Conservation (phyloP, 2,888 invertebrate genomes). For the Andrena haemorrhoa region DNA sequence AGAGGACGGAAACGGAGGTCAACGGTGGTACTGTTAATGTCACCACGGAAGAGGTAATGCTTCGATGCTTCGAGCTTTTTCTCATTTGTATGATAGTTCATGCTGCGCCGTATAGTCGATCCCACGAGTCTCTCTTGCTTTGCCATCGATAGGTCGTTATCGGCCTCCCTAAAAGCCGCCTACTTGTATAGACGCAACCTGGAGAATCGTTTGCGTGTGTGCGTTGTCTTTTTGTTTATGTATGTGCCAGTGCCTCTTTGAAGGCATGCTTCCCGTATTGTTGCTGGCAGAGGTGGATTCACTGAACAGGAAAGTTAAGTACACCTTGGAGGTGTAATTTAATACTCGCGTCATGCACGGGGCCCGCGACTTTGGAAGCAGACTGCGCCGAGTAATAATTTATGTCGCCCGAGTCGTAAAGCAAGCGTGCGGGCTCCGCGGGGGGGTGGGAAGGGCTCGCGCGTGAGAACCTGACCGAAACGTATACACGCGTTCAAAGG, state of each 20-base stretch:
- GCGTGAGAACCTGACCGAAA: slow-evolving; percentile 5
- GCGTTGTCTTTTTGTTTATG: no score
- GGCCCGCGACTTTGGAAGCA: slow-evolving; percentile 7
- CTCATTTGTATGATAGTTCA: slow-evolving; percentile 68
- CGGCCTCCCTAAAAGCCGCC: neutral
- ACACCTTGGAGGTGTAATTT: slow-evolving; percentile 18
- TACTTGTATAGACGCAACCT: no score
- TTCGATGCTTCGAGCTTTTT: slow-evolving; percentile 77
- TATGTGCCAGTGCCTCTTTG: no score
- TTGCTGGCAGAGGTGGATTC: no score
- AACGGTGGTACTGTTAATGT: slow-evolving; percentile 77
- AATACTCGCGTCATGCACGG: slow-evolving; percentile 16
- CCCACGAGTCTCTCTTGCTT: slow-evolving; percentile 62
- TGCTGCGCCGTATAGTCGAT: slow-evolving; percentile 60
- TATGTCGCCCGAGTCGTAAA: slow-evolving; percentile 1
- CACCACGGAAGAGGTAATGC: slow-evolving; percentile 83
- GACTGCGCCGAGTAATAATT: slow-evolving; percentile 13
- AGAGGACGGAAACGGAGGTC: slow-evolving; percentile 72
- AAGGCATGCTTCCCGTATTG: no score
- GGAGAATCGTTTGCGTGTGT: slow-evolving; percentile 26
- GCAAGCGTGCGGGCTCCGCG: neutral
- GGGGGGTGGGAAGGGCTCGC: neutral
- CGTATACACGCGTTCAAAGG: neutral
- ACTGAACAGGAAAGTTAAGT: slow-evolving; percentile 2
- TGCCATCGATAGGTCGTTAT: slow-evolving; percentile 42